Evolutionary conservation across 1,140 invertebrate species (phyloP).

Genomic region (Andricus grossulariae): DNA sequence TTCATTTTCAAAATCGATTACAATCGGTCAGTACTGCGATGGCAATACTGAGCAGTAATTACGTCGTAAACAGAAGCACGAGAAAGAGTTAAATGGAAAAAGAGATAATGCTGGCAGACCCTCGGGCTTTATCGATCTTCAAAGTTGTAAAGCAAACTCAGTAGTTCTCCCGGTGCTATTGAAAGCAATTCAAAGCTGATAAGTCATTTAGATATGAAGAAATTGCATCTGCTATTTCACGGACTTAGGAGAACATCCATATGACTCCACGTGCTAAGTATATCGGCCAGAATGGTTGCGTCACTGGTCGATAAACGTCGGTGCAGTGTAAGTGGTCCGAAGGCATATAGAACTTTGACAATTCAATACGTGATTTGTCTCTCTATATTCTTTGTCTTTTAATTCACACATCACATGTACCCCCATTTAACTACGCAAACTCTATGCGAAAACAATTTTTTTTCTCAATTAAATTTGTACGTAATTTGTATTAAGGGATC

Average conservation of each 20-base stretch:
- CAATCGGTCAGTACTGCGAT: neutral
- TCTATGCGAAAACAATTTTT: no score
- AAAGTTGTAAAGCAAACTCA: slow-evolving; percentile 54
- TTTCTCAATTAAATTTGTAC: no score
- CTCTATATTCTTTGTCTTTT: no score
- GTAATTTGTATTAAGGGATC: no score
- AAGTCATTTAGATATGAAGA: slow-evolving; percentile 56
- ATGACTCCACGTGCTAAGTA: slow-evolving; percentile 6
- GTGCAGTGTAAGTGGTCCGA: neutral
- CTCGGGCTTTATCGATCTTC: slow-evolving; percentile 54
- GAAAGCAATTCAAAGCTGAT: slow-evolving; percentile 46
- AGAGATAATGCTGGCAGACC: slow-evolving; percentile 48
- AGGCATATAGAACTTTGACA: slow-evolving; percentile 2
- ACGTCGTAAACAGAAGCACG: slow-evolving; percentile 17
- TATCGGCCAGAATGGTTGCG: neutral
- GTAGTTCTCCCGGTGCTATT: slow-evolving; percentile 48
- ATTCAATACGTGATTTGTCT: slow-evolving; percentile 6
- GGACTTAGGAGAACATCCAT: slow-evolving; percentile 3
- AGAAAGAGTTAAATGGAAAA: slow-evolving; percentile 36
- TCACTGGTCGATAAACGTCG: slow-evolving; percentile 2
- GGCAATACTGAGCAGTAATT: slow-evolving; percentile 1
- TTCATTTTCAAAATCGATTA: slow-evolving; percentile 8
- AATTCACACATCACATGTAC: no score
- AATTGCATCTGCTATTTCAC: slow-evolving; percentile 43
- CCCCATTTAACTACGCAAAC: no score